Conservation (phyloP, 37 sponge, comb jelly and placozoan genomes). For the Petrosia ficiformis region DNA sequence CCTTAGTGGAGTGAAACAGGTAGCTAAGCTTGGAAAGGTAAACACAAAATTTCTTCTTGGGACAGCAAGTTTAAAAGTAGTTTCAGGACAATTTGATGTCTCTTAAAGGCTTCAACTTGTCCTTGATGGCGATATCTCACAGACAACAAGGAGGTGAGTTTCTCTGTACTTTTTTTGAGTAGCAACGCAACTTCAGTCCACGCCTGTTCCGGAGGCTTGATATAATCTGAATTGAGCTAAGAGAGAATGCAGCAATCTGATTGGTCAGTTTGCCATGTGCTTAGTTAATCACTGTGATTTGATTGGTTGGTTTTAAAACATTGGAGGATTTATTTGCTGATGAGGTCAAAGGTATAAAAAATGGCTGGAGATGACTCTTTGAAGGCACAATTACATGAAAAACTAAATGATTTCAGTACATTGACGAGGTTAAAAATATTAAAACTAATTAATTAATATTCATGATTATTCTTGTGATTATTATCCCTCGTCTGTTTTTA, state of each 20-base stretch:
- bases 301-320: neutral
- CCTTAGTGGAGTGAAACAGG: too few relatives aligned
- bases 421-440: conserved; percentile 33
- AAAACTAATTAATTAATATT: neutral
- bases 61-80: too few relatives aligned
- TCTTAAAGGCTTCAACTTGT: too few relatives aligned
- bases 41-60: too few relatives aligned
- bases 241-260: conserved; percentile 6
- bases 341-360: too few relatives aligned
- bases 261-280: conserved; percentile 30
- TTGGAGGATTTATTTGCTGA: too few relatives aligned
- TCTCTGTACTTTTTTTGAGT: neutral
- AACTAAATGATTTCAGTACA: conserved; percentile 32
- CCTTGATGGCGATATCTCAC: too few relatives aligned
- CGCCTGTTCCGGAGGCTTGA: conserved; percentile 33
- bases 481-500: too few relatives aligned
- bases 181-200: conserved; percentile 4
- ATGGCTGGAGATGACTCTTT: conserved; percentile 32
- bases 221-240: neutral
- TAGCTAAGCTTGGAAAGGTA: too few relatives aligned
- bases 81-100: too few relatives aligned
- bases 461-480: neutral
- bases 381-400: conserved; percentile 37
- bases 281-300: too few relatives aligned
- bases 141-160: too few relatives aligned